Percentiles rank a stretch among this genome's conserved stretches.
These are phyloP conservation scores for Regulus satrapa DNA, from an alignment of 2,113 vertebrate species.

Conservation along the genomic window DNA sequence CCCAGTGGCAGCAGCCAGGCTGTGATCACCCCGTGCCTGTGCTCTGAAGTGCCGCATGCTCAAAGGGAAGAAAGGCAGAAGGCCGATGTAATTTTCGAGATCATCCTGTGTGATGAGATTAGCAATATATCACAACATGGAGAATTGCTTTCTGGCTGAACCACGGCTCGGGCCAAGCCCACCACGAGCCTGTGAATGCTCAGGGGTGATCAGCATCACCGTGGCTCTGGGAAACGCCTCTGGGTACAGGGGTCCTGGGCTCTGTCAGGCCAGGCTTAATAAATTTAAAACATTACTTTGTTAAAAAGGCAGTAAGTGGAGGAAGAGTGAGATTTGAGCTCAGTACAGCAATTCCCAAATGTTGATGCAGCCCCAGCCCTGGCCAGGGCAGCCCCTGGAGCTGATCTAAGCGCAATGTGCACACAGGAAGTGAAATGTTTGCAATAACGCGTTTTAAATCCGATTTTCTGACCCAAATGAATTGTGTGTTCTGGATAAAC, in stretches of 20 bases:
- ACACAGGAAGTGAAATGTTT: background rate
- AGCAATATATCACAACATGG: background rate
- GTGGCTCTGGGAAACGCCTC: background rate
- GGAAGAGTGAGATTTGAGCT: background rate
- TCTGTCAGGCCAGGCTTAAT: background rate
- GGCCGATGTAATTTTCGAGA: background rate
- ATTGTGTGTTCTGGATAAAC: background rate
- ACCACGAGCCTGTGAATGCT: background rate
- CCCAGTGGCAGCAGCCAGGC: fast-evolving
- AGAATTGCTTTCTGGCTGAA: background rate
- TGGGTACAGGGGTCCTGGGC: background rate
- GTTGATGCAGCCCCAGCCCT: background rate
- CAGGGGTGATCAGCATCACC: fast-evolving
- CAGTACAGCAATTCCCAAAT: fast-evolving
- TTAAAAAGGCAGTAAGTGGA: background rate
- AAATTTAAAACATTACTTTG: background rate
- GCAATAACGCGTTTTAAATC: background rate
- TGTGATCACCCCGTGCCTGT: fast-evolving
- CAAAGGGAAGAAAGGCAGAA: background rate
- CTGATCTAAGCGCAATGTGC: fast-evolving
- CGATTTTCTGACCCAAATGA: background rate
- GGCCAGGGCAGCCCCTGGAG: background rate
- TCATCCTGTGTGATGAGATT: conserved; percentile 21
- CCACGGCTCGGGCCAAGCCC: fast-evolving
- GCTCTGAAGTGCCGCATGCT: background rate